Evolutionary conservation across 2,888 invertebrate genomes (phyloP), one percentile per base, ranked within the genome.

Genomic region (Argyra leucocephala): DNA sequence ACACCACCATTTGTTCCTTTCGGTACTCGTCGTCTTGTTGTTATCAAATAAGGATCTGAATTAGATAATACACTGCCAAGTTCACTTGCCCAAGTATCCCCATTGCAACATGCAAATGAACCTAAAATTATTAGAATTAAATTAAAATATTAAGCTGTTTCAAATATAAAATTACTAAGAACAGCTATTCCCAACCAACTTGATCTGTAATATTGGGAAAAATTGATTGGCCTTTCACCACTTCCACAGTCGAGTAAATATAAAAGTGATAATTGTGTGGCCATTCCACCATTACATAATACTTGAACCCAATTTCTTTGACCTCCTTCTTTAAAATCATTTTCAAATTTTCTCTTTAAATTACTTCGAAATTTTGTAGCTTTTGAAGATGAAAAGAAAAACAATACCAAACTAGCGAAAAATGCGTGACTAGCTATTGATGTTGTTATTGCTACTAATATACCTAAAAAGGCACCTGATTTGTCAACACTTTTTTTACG

Each of bases 71-170:
- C 93, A 37, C 88, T 83, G 1, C 93, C 94, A 22, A 95, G 77
- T 80, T 95, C 95, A 57, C 93, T 93, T 62, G 94, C 91, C 89
- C 92, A 92, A 0, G 94, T 95, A 74, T 95, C 95, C 0, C 93
- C 94, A 76, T 89, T 90, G 71, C 88, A 88, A 74, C 91, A 90
- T 18, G 91, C 86, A 72, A 92, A 83, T 0, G 90, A 71, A 88
- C 88, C 88, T 76, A 58, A 75, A 71, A 67, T 68, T 36, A 48
- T 26, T 24, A 59, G 9, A 7, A 10, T 58, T 58, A 58, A 58
- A 58, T 6, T 12, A 22, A 58, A 22, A 58, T 22, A 22, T 58
- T 22, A 22, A 58, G 7, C 18, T 57, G 7, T 10, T 57, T 57
- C 4, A 61, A 61, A 15, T 22, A 69, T 71, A 75, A n/a, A n/a